Conservation (phyloP, 2,797 vertebrate species). For the Adelosebastes latens region DNA sequence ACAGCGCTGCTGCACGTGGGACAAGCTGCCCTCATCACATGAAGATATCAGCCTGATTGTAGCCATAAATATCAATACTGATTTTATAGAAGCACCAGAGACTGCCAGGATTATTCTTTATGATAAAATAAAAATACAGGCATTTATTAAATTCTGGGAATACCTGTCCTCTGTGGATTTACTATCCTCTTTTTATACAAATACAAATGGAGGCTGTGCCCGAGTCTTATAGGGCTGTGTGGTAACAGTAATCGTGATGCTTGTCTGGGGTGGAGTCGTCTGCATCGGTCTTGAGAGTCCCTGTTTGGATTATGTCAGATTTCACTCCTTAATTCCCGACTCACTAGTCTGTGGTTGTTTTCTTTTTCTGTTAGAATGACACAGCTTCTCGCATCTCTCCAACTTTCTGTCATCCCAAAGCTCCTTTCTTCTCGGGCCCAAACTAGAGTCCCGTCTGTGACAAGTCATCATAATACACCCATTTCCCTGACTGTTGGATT, state of each 20-base stretch:
- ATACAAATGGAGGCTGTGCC: background rate
- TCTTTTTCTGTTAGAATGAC: conserved; percentile 32
- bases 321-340: conserved; percentile 44
- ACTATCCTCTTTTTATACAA: background rate
- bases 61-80: conserved; percentile 3
- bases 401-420: conserved; percentile 60
- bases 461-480: conserved; percentile 35
- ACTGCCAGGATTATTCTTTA: background rate
- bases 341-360: conserved; percentile 13
- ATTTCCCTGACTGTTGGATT: conserved; percentile 28
- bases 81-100: background rate
- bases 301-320: conserved; percentile 48
- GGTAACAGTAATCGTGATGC: conserved; percentile 21
- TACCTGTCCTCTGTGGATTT: background rate
- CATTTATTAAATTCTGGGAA: background rate
- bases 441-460: conserved; percentile 23
- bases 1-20: conserved; percentile 24
- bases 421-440: conserved; percentile 57
- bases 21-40: conserved; percentile 36
- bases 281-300: conserved; percentile 28
- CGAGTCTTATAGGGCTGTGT: conserved; percentile 1
- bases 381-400: conserved; percentile 35
- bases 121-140: background rate
- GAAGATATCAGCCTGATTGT: conserved; percentile 33
- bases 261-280: conserved; percentile 41